Evolutionary conservation across 2,113 vertebrate genomes (phyloP).

Genomic region (Eptesicus fuscus): DNA sequence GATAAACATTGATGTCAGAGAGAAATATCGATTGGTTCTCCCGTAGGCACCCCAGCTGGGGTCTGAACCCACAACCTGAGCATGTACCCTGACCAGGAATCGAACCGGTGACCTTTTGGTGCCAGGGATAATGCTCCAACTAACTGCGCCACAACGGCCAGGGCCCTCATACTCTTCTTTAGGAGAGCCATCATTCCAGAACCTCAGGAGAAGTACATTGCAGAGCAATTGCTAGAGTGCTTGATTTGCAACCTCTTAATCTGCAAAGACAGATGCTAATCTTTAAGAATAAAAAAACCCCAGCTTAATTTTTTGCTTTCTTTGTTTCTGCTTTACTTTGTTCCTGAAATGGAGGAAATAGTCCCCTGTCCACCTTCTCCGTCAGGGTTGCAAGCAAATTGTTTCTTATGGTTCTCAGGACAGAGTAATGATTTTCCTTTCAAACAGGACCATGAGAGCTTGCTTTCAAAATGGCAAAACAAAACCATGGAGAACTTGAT

Average conservation of each 20-base stretch:
- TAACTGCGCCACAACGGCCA: too few species aligned
- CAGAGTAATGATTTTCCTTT: slow-evolving; percentile 21
- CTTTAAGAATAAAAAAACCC: not conserved
- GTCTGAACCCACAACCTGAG: too few species aligned
- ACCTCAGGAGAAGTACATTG: not conserved
- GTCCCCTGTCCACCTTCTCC: not conserved
- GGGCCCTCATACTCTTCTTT: not conserved
- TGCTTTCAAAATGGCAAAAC: slow-evolving; percentile 93
- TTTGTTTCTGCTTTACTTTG: not conserved
- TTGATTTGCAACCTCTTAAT: not conserved
- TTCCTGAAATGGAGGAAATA: not conserved
- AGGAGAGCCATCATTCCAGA: not conserved
- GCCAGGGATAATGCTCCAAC: too few species aligned
- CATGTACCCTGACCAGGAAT: too few species aligned
- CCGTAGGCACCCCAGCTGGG: too few species aligned
- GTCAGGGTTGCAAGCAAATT: too few species aligned
- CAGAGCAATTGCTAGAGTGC: not conserved
- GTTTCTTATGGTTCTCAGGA: not conserved
- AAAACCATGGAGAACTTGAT: slow-evolving; percentile 92
- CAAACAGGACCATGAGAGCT: slow-evolving; percentile 91
- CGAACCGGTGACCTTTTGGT: too few species aligned
- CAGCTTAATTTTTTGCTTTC: not conserved
- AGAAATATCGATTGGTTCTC: too few species aligned
- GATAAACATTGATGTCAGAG: too few species aligned
- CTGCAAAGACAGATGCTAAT: not conserved